Conservation (phyloP, 2,113 vertebrate species). For the Sylvilagus bachmani region DNA sequence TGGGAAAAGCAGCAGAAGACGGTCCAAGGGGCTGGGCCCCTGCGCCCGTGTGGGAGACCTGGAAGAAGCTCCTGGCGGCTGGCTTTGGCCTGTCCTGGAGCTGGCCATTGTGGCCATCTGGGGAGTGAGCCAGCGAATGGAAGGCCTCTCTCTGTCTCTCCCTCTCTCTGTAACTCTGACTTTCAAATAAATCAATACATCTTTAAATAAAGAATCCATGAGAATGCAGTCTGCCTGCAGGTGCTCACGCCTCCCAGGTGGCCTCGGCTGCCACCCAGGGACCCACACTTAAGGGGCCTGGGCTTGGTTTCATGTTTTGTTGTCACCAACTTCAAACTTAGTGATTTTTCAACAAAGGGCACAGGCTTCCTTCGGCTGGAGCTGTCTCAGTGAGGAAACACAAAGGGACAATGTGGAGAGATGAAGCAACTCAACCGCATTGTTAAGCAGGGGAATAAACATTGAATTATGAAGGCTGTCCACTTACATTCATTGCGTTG, state of each 20-base stretch:
- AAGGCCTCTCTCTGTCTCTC: no score
- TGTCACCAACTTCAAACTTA: not conserved
- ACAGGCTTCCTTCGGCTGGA: not conserved
- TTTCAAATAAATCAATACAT: no score
- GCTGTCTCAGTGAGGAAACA: not conserved
- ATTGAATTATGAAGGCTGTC: not conserved
- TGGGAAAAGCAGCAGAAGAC: no score
- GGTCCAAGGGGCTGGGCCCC: no score
- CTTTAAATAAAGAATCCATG: not conserved
- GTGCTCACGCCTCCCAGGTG: rapidly evolving
- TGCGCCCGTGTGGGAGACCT: no score
- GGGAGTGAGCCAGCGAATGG: no score
- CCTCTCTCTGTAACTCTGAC: no score
- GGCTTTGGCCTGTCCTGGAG: no score
- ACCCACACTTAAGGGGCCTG: rapidly evolving
- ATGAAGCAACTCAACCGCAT: not conserved
- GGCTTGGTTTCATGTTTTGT: no score
- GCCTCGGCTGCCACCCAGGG: rapidly evolving
- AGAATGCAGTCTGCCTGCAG: rapidly evolving
- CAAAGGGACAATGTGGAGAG: not conserved
- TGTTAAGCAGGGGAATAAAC: not conserved
- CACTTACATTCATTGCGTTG: not conserved
- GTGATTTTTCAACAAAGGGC: not conserved
- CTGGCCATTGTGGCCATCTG: no score
- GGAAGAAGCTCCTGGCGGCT: no score